Conservation (phyloP, 2,113 vertebrate species). For the Galeopterus variegatus region DNA sequence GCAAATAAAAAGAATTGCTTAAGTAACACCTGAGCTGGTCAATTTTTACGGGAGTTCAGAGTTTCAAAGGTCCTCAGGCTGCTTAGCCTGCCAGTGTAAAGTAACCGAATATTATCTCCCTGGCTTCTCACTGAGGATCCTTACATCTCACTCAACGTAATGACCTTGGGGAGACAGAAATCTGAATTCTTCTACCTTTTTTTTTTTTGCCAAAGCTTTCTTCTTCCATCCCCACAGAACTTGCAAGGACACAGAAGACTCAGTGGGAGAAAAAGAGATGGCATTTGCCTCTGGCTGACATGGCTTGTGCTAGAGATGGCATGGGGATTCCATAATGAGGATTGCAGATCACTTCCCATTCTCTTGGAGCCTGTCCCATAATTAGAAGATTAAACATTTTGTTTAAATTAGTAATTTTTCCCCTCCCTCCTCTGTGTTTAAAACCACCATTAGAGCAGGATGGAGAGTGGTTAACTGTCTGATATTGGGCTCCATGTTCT, state of each 20-base stretch:
- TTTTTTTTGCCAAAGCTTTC: neutral
- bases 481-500: neutral
- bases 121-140: neutral
- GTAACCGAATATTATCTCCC: neutral
- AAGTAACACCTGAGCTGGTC: neutral
- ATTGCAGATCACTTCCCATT: conserved; percentile 76
- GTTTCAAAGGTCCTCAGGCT: conserved; percentile 43
- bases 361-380: conserved; percentile 71
- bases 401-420: conserved; percentile 76
- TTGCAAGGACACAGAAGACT: conserved; percentile 55
- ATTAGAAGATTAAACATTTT: conserved; percentile 83
- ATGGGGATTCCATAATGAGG: conserved; percentile 76
- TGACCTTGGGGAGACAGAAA: neutral
- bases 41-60: neutral
- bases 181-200: neutral
- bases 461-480: conserved; percentile 35
- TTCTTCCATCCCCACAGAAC: conserved; percentile 46
- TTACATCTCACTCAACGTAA: neutral
- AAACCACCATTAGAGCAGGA: conserved; percentile 54
- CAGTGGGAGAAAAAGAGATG: conserved; percentile 46
- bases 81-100: neutral
- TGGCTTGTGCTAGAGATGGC: conserved; percentile 47
- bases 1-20: neutral
- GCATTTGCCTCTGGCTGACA: conserved; percentile 72
- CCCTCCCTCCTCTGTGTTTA: neutral